Evolutionary conservation across 1,140 invertebrate genomes (phyloP), one percentile per base, ranked within the genome.

Genomic region (Atta cephalotes): DNA sequence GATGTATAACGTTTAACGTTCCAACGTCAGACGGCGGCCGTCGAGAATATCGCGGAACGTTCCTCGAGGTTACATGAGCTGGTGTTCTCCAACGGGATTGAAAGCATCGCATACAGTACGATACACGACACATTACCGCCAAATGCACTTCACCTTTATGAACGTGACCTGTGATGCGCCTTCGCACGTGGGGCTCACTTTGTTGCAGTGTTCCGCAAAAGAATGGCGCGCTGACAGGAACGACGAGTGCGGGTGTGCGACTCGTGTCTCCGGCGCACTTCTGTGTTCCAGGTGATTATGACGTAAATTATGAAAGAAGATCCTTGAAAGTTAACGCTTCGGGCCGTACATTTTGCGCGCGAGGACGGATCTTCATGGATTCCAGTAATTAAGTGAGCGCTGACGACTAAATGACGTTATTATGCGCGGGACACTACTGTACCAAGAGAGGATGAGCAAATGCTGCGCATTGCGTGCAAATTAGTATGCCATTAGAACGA

Each of bases 301-400:
- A 93, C 93, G 91, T 92, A 92, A 94, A 94, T 93, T 92, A 90
- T 93, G 91, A 93, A 94, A 93, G 93, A 93, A 93, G 88, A 87
- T 65, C 86, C 84, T 81, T 78, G 80, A 88, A 82, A 84, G 72
- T 82, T 56, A 76, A 91, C 89, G 90, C 90, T 91, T 82, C 82
- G 72, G 58, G 87, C 72, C 74, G 84, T 89, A 86, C 88, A 84
- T 87, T 86, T 79, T 89, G 80, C 74, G 86, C 68, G 87, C 60
- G 76, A 88, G 80, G 79, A 85, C 84, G 58, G 65, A 89, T 88
- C 60, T 78, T 82, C 89, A 80, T 72, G 89, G 63, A 65, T 74
- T 79, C 74, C 80, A 49, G 74, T 90, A 91, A 91, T 91, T 90
- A 91, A 91, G 78, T 66, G 80, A 71, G 80, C 56, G 63, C 58